Conservation (phyloP, 2,888 invertebrate species). For the Diarsia rubi region DNA sequence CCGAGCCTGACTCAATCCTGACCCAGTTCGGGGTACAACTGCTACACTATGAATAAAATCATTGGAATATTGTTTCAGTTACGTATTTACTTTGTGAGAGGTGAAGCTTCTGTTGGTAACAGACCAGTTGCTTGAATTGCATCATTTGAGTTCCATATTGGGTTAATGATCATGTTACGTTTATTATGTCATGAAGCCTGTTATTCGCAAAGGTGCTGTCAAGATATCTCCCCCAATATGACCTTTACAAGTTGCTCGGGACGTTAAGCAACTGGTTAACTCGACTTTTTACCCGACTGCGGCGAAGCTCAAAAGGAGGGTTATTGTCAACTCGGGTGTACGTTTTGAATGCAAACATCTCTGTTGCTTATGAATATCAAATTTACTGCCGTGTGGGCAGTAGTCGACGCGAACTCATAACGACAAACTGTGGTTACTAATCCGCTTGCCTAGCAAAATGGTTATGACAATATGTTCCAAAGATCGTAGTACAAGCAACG, state of each 20-base stretch:
- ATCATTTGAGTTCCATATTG: conserved; percentile 29
- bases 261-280: conserved; percentile 41
- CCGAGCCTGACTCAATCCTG: conserved; percentile 68
- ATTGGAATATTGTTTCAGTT: conserved; percentile 55
- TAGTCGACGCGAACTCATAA: conserved; percentile 16
- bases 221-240: conserved; percentile 39
- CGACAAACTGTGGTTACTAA: conserved; percentile 8
- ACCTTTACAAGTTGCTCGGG: conserved; percentile 38
- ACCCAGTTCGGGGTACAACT: conserved; percentile 61
- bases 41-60: conserved; percentile 56
- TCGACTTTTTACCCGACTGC: too few relatives aligned
- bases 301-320: too few relatives aligned
- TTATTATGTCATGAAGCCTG: conserved; percentile 22
- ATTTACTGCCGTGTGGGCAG: conserved; percentile 24
- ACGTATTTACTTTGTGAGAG: conserved; percentile 30
- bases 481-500: neutral
- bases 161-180: conserved; percentile 25
- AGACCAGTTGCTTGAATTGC: conserved; percentile 25
- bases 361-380: conserved; percentile 20
- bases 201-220: conserved; percentile 25
- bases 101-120: conserved; percentile 18
- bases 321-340: conserved; percentile 21
- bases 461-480: conserved; percentile 15
- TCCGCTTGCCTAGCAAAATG: conserved; percentile 10
- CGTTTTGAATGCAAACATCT: conserved; percentile 5